phyloP scores from a whole-genome alignment of 2,888 invertebrate species.

The Eurytoma californica region DNA sequence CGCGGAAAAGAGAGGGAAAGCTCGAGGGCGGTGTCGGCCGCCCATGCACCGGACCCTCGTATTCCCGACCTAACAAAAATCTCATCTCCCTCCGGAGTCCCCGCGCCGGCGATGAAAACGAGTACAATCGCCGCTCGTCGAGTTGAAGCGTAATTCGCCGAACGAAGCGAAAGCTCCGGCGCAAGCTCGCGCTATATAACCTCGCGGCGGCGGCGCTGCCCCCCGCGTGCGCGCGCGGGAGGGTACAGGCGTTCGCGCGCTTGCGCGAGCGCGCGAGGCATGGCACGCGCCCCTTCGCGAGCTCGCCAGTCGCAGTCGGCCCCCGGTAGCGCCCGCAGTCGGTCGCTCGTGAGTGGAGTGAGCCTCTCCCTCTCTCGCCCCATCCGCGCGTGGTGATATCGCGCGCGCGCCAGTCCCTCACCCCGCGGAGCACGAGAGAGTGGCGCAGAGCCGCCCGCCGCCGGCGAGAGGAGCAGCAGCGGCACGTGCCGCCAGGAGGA shows the following conservation, averaged over 20 bases:
- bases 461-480: background rate
- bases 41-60: background rate
- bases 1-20: constrained; percentile 42
- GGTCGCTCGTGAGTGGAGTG: background rate
- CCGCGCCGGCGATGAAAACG: no score
- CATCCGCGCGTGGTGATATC: background rate
- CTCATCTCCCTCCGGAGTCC: no score
- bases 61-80: no score
- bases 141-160: no score
- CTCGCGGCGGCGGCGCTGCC: background rate
- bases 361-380: background rate
- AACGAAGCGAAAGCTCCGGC: no score
- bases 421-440: background rate
- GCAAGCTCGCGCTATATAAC: no score
- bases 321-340: constrained; percentile 10
- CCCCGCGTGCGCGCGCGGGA: no score
- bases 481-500: background rate
- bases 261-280: background rate
- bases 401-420: background rate
- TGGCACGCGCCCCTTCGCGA: constrained; percentile 17
- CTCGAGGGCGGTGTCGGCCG: constrained; percentile 62
- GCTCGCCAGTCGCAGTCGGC: constrained; percentile 7
- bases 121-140: no score
- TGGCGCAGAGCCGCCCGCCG: background rate
- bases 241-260: no score